Evolutionary conservation across 2,113 vertebrate species (phyloP).

Genomic region (Rhabdornis inornatus): DNA sequence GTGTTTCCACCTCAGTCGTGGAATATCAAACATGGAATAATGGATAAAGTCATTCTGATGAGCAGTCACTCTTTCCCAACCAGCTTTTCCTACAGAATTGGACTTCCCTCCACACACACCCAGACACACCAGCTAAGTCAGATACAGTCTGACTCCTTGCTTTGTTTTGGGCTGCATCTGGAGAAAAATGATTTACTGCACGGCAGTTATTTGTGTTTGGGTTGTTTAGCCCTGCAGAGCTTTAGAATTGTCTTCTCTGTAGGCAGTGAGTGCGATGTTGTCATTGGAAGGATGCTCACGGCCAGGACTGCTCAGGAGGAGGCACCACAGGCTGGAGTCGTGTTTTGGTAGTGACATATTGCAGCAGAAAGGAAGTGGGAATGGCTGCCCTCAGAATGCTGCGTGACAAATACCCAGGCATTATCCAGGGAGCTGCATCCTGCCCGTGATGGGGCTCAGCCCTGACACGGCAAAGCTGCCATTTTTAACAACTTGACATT

Average conservation of each 20-base stretch:
- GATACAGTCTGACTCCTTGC: neutral
- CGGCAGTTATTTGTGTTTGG: neutral
- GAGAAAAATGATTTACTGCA: neutral
- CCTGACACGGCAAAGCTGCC: neutral
- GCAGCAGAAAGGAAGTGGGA: neutral
- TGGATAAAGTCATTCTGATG: neutral
- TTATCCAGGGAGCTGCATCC: neutral
- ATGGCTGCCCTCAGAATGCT: neutral
- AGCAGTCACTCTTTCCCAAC: neutral
- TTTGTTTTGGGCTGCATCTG: neutral
- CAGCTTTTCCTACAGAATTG: neutral
- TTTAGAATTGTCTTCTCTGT: neutral
- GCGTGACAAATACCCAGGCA: neutral
- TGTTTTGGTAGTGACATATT: neutral
- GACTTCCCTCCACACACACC: neutral
- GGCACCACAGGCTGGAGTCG: neutral
- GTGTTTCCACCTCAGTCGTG: neutral
- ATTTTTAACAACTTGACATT: conserved; percentile 43
- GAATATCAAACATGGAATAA: neutral
- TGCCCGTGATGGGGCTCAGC: neutral
- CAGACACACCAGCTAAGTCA: neutral
- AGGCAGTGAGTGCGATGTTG: neutral
- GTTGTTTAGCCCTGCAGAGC: neutral
- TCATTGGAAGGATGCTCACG: neutral
- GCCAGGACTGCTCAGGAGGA: neutral